These are phyloP conservation scores for Chydorus sphaericus DNA, from an alignment of 2,888 invertebrate species.

Conservation along the genomic window DNA sequence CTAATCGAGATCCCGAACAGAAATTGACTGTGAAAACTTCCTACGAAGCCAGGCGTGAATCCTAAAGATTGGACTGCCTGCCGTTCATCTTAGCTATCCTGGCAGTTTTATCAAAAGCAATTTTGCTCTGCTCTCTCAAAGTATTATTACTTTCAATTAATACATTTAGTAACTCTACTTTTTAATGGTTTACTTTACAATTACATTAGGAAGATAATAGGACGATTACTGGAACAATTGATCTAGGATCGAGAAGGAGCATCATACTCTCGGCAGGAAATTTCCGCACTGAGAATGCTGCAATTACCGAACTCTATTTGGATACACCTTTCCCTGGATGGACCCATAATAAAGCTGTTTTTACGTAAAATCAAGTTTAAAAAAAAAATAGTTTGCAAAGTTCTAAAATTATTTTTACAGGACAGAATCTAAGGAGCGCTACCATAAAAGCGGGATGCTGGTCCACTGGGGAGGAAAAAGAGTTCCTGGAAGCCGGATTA, in stretches of 20 bases:
- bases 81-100: conserved; percentile 52
- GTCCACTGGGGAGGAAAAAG: background rate
- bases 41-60: background rate
- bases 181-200: background rate
- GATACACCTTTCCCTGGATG: conserved; percentile 8
- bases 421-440: background rate
- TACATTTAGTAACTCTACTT: background rate
- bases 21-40: conserved; percentile 35
- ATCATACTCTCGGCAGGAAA: background rate
- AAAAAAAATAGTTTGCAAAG: background rate
- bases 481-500: background rate
- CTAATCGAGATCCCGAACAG: conserved; percentile 64
- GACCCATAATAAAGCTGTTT: conserved; percentile 3
- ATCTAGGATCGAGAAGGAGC: background rate
- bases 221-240: background rate
- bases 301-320: background rate
- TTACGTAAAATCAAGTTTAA: conserved; percentile 6
- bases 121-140: conserved; percentile 31
- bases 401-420: background rate
- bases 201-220: background rate
- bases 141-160: background rate
- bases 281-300: background rate
- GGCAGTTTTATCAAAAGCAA: conserved; percentile 54
- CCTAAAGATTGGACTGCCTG: conserved; percentile 1
- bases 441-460: background rate